These are phyloP conservation scores for Peribatodes rhomboidaria DNA, from an alignment of 2,888 invertebrate species.

Conservation along the genomic window DNA sequence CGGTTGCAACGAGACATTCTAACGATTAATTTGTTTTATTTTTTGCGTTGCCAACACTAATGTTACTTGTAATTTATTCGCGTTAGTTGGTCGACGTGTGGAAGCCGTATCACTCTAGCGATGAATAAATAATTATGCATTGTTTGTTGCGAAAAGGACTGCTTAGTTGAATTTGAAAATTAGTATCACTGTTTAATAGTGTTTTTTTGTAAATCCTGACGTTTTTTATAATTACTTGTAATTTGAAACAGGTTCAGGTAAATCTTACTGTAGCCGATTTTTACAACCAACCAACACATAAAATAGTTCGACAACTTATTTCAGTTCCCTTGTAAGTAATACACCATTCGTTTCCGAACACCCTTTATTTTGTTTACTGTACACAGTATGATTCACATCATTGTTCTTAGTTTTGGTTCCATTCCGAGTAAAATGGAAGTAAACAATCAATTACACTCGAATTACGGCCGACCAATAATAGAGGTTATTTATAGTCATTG, in stretches of 20 bases:
- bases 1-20: conserved; percentile 43
- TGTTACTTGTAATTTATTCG: conserved; percentile 40
- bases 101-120: conserved; percentile 37
- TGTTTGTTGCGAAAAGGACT: conserved; percentile 5
- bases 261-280: not conserved
- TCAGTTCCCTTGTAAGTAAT: not conserved
- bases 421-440: conserved; percentile 81
- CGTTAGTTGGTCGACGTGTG: conserved; percentile 34
- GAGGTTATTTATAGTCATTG: conserved; percentile 81
- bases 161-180: too few relatives aligned
- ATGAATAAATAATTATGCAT: conserved; percentile 27
- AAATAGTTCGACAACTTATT: too few relatives aligned
- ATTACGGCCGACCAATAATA: conserved; percentile 78
- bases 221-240: not conserved
- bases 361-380: conserved; percentile 49
- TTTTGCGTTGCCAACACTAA: conserved; percentile 39
- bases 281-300: not conserved
- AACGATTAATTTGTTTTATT: conserved; percentile 41
- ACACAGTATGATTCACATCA: conserved; percentile 76
- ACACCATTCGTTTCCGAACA: conserved; percentile 39
- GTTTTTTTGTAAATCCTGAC: not conserved
- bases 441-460: conserved; percentile 83
- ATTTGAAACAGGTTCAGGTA: not conserved
- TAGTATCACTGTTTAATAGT: not conserved
- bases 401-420: conserved; percentile 75